Conservation (phyloP, 2,797 vertebrate genomes). For the Antennarius maculatus region DNA sequence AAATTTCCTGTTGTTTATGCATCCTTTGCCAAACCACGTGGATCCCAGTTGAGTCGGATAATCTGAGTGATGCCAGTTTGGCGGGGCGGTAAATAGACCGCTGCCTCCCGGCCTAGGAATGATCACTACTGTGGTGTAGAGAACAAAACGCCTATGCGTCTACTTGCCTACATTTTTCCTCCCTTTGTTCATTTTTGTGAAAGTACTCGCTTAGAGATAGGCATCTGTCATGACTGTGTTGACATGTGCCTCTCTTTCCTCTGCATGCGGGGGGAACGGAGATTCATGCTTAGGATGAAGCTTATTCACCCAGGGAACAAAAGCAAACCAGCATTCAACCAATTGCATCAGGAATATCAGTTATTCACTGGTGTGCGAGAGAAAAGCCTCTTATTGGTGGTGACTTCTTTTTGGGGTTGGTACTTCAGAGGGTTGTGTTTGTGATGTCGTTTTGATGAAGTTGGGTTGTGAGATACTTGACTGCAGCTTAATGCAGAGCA, state of each 20-base stretch:
- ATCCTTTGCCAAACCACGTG: constrained; percentile 67
- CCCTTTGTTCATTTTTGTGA: constrained; percentile 24
- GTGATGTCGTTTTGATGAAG: neutral
- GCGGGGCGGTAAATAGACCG: constrained; percentile 46
- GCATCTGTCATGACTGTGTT: constrained; percentile 56
- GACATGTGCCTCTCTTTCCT: constrained; percentile 33
- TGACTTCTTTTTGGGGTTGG: constrained; percentile 27
- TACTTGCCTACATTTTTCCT: constrained; percentile 41
- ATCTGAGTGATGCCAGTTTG: constrained; percentile 70
- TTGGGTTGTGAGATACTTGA: constrained; percentile 1
- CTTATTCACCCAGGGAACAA: constrained; percentile 33
- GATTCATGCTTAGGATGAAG: constrained; percentile 29
- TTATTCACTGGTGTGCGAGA: constrained; percentile 28
- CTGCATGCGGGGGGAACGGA: constrained; percentile 30
- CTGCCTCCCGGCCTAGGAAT: constrained; percentile 61
- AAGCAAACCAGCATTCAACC: constrained; percentile 19
- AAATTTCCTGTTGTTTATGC: constrained; percentile 76
- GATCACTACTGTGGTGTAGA: constrained; percentile 42
- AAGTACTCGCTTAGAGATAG: constrained; percentile 37
- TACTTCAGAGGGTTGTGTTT: constrained; percentile 9
- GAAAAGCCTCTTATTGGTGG: constrained; percentile 55
- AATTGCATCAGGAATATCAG: constrained; percentile 11
- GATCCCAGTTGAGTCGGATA: constrained; percentile 68
- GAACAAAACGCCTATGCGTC: constrained; percentile 53
- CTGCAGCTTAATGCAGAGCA: constrained; percentile 4